Conservation (phyloP, 1,140 invertebrate genomes). For the Drosophila truncata region DNA sequence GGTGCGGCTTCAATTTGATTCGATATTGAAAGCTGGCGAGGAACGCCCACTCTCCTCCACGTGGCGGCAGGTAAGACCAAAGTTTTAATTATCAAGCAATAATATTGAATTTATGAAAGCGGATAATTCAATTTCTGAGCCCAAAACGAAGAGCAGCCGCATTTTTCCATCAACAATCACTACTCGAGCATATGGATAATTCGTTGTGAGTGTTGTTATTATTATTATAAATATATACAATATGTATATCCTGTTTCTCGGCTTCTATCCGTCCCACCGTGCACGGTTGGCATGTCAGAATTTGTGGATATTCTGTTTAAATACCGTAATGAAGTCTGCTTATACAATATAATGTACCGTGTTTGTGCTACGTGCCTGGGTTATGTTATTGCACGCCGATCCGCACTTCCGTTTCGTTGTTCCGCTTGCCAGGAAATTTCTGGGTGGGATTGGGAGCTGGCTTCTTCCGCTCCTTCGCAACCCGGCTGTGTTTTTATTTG, state of each 20-base stretch:
- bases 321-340: conserved; percentile 85
- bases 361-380: conserved; percentile 84
- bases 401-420: conserved; percentile 63
- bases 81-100: conserved; percentile 29
- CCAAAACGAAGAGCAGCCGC: conserved; percentile 3
- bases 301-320: conserved; percentile 84
- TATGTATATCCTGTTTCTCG: conserved; percentile 2
- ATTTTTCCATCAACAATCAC: conserved; percentile 17
- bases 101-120: conserved; percentile 23
- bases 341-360: conserved; percentile 85
- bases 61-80: background rate
- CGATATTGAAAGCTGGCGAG: conserved; percentile 1
- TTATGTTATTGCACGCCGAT: conserved; percentile 82
- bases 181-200: conserved; percentile 13
- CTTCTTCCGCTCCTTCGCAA: background rate
- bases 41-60: background rate
- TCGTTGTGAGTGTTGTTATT: conserved; percentile 15
- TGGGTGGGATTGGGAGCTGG: conserved; percentile 8
- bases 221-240: conserved; percentile 4
- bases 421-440: conserved; percentile 32
- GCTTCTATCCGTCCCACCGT: conserved; percentile 41
- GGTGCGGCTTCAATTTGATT: conserved; percentile 18
- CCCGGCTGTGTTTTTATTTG: conserved; percentile 76
- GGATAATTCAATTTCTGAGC: conserved; percentile 17
- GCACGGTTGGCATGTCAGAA: conserved; percentile 76